Evolutionary conservation across 2,888 invertebrate species (phyloP).

Genomic region (Lasiommata megera): DNA sequence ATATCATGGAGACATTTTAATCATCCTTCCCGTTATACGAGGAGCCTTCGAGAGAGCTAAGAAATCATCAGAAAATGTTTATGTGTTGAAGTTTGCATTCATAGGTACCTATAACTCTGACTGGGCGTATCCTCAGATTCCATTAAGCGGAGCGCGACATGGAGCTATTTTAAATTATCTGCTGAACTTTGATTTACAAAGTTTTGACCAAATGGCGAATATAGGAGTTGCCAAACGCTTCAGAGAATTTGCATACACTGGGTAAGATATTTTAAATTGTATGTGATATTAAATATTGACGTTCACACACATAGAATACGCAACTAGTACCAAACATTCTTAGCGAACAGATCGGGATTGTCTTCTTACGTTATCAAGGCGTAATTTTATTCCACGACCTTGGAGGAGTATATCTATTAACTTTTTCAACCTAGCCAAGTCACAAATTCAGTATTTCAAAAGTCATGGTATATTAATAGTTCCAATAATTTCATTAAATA

Average conservation of each 20-base stretch:
- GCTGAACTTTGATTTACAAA: background rate
- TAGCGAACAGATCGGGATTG: no score
- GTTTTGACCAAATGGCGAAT: background rate
- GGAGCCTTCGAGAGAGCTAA: background rate
- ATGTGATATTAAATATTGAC: background rate
- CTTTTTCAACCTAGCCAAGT: no score
- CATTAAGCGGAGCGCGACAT: background rate
- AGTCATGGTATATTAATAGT: no score
- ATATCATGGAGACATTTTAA: background rate
- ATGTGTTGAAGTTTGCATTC: background rate
- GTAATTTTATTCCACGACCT: no score
- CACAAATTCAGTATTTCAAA: no score
- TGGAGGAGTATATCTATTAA: no score
- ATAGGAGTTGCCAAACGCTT: background rate
- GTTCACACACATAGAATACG: no score
- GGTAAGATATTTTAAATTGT: background rate
- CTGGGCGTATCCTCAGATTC: conserved; percentile 24
- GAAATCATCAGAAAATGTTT: background rate
- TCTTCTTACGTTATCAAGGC: no score
- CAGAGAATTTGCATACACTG: background rate
- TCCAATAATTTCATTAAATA: no score
- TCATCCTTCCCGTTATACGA: background rate
- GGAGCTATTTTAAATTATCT: background rate
- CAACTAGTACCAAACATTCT: no score
- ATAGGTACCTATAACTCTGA: background rate